Evolutionary conservation across 37 sponge, comb jelly and placozoan species (phyloP).

Genomic region (Chondrilla cf. caribensis): DNA sequence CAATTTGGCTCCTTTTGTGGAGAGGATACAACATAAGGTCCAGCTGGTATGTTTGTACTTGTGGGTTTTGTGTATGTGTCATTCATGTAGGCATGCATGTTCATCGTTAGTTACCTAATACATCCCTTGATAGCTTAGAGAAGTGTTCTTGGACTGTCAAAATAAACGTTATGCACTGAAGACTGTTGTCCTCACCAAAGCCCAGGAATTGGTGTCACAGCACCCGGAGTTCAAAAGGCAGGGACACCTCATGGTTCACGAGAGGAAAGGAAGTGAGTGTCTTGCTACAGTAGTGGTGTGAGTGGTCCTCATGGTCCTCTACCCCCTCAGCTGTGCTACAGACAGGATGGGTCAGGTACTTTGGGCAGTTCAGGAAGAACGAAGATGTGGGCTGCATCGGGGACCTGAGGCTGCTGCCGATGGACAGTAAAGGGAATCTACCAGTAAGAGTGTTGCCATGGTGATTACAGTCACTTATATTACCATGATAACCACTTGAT

Average conservation of each 20-base stretch:
- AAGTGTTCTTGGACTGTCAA: slow-evolving; percentile 4
- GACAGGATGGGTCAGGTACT: slow-evolving; percentile 64
- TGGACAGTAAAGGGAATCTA: slow-evolving; percentile 24
- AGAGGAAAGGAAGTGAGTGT: slow-evolving; percentile 20
- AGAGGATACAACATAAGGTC: slow-evolving; percentile 72
- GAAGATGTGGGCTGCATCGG: slow-evolving; percentile 20
- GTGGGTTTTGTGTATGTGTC: background rate
- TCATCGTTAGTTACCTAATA: too few relatives aligned
- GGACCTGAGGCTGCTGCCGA: slow-evolving; percentile 35
- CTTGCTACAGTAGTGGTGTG: too few relatives aligned
- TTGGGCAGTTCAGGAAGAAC: slow-evolving; percentile 66
- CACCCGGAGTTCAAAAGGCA: slow-evolving; percentile 75
- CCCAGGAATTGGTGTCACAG: slow-evolving; percentile 35
- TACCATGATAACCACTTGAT: background rate
- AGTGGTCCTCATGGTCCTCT: too few relatives aligned
- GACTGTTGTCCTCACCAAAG: slow-evolving; percentile 5
- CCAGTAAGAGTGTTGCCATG: slow-evolving; percentile 17
- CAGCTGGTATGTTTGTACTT: slow-evolving; percentile 51
- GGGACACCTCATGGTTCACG: slow-evolving; percentile 70
- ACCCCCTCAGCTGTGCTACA: background rate
- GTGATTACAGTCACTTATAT: background rate
- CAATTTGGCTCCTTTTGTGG: slow-evolving; percentile 49
- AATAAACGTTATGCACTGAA: slow-evolving; percentile 8
- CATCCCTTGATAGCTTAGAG: background rate
- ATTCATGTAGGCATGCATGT: slow-evolving; percentile 51